phyloP scores from a whole-genome alignment of 2,113 vertebrate species.

The Prunella fulvescens region DNA sequence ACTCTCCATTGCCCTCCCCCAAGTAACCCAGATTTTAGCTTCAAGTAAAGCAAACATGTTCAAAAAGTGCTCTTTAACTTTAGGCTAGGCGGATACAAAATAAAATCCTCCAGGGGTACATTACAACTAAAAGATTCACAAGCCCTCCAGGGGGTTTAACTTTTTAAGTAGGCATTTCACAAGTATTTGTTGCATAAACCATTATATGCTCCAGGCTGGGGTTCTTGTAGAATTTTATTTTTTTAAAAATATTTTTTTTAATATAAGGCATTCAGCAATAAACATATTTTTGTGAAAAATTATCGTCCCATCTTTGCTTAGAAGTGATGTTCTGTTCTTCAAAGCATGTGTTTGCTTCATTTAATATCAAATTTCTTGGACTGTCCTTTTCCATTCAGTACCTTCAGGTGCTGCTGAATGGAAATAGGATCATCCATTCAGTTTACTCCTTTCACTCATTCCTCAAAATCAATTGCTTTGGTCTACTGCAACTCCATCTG shows the following conservation, averaged over 20 bases:
- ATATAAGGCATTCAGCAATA: not conserved
- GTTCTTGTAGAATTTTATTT: not conserved
- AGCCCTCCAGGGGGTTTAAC: conserved; percentile 41
- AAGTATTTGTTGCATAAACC: conserved; percentile 44
- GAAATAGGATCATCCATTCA: not conserved
- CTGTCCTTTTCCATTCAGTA: not conserved
- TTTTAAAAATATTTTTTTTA: not conserved
- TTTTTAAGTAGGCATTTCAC: conserved; percentile 41
- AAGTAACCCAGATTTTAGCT: conserved; percentile 77
- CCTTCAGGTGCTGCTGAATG: not conserved
- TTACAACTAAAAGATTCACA: conserved; percentile 41
- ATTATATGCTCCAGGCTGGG: conserved; percentile 17
- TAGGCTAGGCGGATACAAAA: conserved; percentile 36
- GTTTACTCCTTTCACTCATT: not conserved
- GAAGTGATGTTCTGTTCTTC: not conserved
- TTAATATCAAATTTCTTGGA: not conserved
- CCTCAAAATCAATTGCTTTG: not conserved
- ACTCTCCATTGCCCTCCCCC: conserved; percentile 61
- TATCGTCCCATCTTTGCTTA: not conserved
- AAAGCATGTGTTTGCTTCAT: not conserved
- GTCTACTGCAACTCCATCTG: not conserved
- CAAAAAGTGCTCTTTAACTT: conserved; percentile 62
- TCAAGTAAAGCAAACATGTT: conserved; percentile 69
- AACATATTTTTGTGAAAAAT: conserved; percentile 31
- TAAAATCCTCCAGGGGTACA: conserved; percentile 48